Percentiles rank a stretch among this genome's conserved stretches.
Conservation (phyloP, 2,113 vertebrate genomes). For the Myotis davidii region DNA sequence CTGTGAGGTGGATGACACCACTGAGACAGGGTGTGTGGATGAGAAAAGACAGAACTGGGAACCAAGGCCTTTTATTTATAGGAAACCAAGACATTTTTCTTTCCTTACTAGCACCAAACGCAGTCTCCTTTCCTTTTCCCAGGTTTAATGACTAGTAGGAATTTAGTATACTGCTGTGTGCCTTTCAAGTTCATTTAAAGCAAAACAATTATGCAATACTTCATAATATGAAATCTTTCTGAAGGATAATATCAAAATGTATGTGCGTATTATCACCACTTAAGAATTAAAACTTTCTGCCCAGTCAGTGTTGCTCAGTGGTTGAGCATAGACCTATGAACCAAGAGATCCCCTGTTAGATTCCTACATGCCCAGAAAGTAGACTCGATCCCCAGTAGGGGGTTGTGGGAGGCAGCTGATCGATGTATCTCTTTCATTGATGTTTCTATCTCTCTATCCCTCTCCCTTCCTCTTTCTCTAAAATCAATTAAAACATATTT, state of each 20-base stretch:
- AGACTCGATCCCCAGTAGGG: too few species aligned
- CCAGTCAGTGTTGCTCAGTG: too few species aligned
- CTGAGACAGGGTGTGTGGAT: too few species aligned
- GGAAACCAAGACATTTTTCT: background rate
- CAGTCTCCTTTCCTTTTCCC: background rate
- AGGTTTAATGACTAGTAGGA: background rate
- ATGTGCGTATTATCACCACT: background rate
- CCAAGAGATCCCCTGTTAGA: too few species aligned
- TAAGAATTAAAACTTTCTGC: background rate
- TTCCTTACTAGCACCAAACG: background rate
- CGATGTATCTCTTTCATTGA: too few species aligned
- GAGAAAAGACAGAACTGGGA: too few species aligned
- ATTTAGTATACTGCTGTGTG: background rate
- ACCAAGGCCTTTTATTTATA: background rate
- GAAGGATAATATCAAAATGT: background rate
- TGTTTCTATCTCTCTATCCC: too few species aligned
- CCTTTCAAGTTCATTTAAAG: background rate
- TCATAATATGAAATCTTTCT: background rate
- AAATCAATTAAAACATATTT: too few species aligned
- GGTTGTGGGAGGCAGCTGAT: too few species aligned
- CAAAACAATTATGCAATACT: background rate
- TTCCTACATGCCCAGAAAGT: too few species aligned
- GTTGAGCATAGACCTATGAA: too few species aligned
- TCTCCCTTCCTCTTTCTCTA: too few species aligned
- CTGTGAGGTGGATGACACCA: background rate